phyloP scores from a whole-genome alignment of 2,113 vertebrate genomes.

The Aspidoscelis tigris region DNA sequence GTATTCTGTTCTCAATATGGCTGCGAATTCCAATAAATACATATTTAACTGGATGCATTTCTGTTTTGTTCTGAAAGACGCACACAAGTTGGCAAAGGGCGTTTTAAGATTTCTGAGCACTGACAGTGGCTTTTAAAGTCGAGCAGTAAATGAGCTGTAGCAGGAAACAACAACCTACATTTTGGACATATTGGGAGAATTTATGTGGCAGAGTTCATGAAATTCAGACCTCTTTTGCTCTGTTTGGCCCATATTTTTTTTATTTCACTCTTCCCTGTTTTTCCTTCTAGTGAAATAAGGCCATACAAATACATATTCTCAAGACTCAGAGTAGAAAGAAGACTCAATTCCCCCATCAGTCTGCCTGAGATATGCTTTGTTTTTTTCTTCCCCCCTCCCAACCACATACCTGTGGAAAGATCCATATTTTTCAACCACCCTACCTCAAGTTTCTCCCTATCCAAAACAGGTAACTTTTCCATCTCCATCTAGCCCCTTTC shows the following conservation, averaged over 20 bases:
- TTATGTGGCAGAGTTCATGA: background rate
- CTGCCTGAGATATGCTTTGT: constrained; percentile 27
- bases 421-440: constrained; percentile 37
- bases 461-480: constrained; percentile 49
- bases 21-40: constrained; percentile 40
- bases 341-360: constrained; percentile 23
- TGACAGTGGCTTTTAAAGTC: background rate
- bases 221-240: background rate
- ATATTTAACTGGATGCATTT: background rate
- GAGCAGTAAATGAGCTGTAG: background rate
- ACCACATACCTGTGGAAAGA: background rate
- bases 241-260: background rate
- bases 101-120: background rate
- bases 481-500: constrained; percentile 53
- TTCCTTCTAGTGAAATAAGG: background rate
- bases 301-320: background rate
- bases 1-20: constrained; percentile 52
- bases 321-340: constrained; percentile 29
- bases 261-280: background rate
- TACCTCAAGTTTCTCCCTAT: constrained; percentile 47
- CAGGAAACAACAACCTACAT: background rate
- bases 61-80: constrained; percentile 5
- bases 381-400: no score
- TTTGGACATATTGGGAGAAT: background rate
- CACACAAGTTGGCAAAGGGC: background rate